phyloP scores from a whole-genome alignment of 1,140 invertebrate genomes.

The Temnothorax curvispinosus region DNA sequence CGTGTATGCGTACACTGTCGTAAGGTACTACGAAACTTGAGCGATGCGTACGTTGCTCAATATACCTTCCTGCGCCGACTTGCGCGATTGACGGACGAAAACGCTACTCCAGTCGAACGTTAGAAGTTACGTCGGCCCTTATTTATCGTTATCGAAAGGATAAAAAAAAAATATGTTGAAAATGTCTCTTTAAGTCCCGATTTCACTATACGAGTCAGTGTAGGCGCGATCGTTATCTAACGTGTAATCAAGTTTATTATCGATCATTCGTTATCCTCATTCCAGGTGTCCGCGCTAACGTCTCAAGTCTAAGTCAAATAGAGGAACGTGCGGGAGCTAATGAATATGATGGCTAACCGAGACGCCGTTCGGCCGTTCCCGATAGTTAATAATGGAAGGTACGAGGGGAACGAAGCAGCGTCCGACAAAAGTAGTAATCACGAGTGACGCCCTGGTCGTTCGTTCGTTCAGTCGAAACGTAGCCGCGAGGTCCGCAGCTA shows the following conservation, averaged over 20 bases:
- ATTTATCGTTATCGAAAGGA: background rate
- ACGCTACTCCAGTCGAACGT: background rate
- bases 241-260: constrained; percentile 15
- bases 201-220: background rate
- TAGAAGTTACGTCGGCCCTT: background rate
- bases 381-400: constrained; percentile 32
- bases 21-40: background rate
- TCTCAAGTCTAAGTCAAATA: background rate
- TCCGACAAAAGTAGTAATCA: constrained; percentile 44
- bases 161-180: background rate
- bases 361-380: background rate
- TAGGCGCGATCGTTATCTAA: background rate
- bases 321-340: background rate
- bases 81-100: background rate
- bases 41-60: background rate
- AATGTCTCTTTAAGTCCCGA: background rate
- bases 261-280: background rate
- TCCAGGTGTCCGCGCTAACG: background rate
- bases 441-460: constrained; percentile 47
- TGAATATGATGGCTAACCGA: background rate
- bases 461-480: constrained; percentile 27
- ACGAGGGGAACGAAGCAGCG: background rate
- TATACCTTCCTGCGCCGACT: background rate
- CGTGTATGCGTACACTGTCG: constrained; percentile 1
- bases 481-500: constrained; percentile 20